phyloP scores from a whole-genome alignment of 2,888 invertebrate genomes.

The Aradus depressus region DNA sequence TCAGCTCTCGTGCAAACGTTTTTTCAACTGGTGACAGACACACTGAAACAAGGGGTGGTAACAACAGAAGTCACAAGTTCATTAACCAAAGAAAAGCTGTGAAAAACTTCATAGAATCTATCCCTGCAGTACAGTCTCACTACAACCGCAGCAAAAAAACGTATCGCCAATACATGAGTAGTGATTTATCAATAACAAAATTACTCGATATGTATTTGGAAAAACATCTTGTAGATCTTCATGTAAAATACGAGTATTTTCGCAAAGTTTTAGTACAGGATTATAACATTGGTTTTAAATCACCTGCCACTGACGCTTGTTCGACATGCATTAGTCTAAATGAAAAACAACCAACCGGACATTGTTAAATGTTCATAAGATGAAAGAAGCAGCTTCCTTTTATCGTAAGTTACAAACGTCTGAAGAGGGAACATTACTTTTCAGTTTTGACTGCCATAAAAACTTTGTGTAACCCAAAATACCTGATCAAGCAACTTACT shows the following conservation, averaged over 20 bases:
- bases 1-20: not conserved
- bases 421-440: not conserved
- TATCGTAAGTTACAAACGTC: not conserved
- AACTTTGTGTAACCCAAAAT: not conserved
- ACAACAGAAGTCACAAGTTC: too few species aligned
- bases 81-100: too few species aligned
- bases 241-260: not conserved
- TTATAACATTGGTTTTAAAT: slow-evolving; percentile 1
- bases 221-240: not conserved
- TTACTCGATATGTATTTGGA: not conserved
- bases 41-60: not conserved
- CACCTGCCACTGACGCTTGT: slow-evolving; percentile 1
- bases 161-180: not conserved
- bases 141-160: too few species aligned
- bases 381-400: slow-evolving; percentile 1
- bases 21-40: slow-evolving; percentile 2
- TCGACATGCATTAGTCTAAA: slow-evolving; percentile 2
- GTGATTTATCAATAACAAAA: slow-evolving; percentile 1
- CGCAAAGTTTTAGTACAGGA: slow-evolving; percentile 1
- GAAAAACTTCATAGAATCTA: not conserved
- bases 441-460: slow-evolving; percentile 5
- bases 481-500: not conserved
- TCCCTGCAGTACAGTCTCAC: too few species aligned
- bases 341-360: too few species aligned
- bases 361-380: slow-evolving; percentile 1